phyloP scores from a whole-genome alignment of 2,888 invertebrate genomes.

The Ashinkailepas kermadecensis region DNA sequence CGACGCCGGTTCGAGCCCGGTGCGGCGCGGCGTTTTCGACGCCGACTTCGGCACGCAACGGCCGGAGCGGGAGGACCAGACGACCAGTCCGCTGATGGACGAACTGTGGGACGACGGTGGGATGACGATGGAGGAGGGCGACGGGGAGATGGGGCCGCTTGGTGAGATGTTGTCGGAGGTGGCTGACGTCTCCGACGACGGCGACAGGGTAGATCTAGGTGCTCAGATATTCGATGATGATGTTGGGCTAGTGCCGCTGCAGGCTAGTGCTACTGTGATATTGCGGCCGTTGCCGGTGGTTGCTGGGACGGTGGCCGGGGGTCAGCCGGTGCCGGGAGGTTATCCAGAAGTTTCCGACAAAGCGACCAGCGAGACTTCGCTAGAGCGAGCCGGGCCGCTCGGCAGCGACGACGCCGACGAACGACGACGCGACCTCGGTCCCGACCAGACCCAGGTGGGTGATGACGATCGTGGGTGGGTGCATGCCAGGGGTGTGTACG shows the following conservation, averaged over 20 bases:
- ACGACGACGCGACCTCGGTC: neutral
- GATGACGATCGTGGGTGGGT: neutral
- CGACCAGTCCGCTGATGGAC: neutral
- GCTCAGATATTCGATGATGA: neutral
- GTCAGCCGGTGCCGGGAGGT: neutral
- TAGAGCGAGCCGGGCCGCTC: neutral
- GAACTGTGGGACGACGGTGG: slow-evolving; percentile 4
- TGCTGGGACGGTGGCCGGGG: neutral
- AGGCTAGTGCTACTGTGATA: neutral
- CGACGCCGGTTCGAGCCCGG: neutral
- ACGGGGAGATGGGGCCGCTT: neutral
- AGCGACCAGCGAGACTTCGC: neutral
- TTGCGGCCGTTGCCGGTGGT: neutral
- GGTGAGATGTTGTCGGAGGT: too few relatives aligned
- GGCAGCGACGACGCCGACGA: neutral
- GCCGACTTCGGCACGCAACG: neutral
- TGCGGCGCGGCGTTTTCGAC: neutral
- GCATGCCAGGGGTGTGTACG: neutral
- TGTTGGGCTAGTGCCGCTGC: neutral
- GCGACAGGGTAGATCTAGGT: neutral
- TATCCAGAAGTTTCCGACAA: neutral
- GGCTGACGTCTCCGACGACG: neutral
- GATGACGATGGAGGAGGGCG: neutral
- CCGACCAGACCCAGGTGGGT: neutral
- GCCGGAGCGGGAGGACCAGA: slow-evolving; percentile 3